phyloP scores from a whole-genome alignment of 2,888 invertebrate species.

The Siphonodentalium dalli region DNA sequence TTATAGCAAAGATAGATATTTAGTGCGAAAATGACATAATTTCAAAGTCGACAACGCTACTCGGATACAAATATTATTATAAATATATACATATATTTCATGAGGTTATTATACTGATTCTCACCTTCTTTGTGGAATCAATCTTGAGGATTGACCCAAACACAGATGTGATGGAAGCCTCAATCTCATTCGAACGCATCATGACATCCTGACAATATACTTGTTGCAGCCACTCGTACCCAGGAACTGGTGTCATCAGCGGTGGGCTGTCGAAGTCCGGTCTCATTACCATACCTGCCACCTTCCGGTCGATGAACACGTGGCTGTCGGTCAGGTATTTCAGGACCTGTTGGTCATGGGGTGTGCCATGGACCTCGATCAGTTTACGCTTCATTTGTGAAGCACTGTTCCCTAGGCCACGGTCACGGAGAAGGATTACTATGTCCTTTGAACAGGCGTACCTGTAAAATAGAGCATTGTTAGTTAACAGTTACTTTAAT shows the following conservation, averaged over 20 bases:
- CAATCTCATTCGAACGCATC: too few relatives aligned
- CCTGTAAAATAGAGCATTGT: conserved; percentile 19
- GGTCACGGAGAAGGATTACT: conserved; percentile 21
- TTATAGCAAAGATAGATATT: too few relatives aligned
- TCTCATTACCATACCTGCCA: neutral
- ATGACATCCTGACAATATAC: too few relatives aligned
- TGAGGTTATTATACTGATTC: too few relatives aligned
- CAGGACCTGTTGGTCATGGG: conserved; percentile 14
- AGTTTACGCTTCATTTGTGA: conserved; percentile 22
- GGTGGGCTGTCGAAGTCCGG: conserved; percentile 16
- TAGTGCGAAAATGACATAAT: too few relatives aligned
- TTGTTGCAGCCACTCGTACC: conserved; percentile 19
- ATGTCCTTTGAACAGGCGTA: conserved; percentile 30
- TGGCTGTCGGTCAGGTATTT: conserved; percentile 29
- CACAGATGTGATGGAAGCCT: too few relatives aligned
- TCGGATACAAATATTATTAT: too few relatives aligned
- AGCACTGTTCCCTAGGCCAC: conserved; percentile 34
- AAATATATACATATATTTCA: too few relatives aligned
- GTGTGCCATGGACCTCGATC: conserved; percentile 31
- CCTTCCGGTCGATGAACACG: neutral
- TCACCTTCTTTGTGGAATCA: too few relatives aligned
- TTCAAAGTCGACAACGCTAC: too few relatives aligned
- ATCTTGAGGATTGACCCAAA: too few relatives aligned
- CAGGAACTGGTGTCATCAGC: conserved; percentile 9
- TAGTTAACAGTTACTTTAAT: too few relatives aligned